A percentile compares a stretch with the other conserved stretches of the same genome.
These are phyloP conservation scores for Cephus cinctus DNA, from an alignment of 1,140 invertebrate species.

Conservation along the genomic window DNA sequence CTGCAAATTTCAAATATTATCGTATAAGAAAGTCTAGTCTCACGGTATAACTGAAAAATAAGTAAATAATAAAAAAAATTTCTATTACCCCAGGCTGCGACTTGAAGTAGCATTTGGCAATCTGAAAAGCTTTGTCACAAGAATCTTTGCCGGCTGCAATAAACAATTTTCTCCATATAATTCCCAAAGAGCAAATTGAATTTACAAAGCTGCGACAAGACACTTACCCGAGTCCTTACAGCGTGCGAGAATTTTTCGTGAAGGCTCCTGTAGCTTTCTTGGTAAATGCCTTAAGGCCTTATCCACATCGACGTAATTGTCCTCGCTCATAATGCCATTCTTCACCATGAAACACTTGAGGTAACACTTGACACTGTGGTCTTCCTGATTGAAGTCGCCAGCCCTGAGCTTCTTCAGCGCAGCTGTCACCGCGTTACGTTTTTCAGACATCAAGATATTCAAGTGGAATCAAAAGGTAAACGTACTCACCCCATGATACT, in stretches of 20 bases:
- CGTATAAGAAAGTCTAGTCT: too few relatives aligned
- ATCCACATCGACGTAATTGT: conserved; percentile 34
- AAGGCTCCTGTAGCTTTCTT: conserved; percentile 22
- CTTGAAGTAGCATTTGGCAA: conserved; percentile 35
- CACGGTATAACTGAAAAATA: too few relatives aligned
- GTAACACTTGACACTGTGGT: conserved; percentile 43
- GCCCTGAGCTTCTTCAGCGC: conserved; percentile 32
- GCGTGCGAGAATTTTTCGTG: conserved; percentile 26
- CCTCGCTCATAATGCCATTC: conserved; percentile 32
- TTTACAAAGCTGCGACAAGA: not conserved
- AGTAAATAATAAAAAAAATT: too few relatives aligned
- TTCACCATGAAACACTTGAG: conserved; percentile 40
- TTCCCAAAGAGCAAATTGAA: not conserved
- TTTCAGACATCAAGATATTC: too few relatives aligned
- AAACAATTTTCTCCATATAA: conserved; percentile 5
- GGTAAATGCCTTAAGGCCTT: conserved; percentile 36
- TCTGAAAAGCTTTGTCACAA: conserved; percentile 42
- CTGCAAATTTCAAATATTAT: too few relatives aligned
- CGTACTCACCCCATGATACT: conserved; percentile 32
- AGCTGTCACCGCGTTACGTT: too few relatives aligned
- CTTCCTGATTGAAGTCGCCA: conserved; percentile 32
- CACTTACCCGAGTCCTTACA: conserved; percentile 39
- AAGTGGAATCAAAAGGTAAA: not conserved
- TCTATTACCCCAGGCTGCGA: conserved; percentile 32
- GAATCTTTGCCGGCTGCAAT: conserved; percentile 29